Percentiles rank a stretch among this genome's conserved stretches.
Evolutionary conservation across 2,888 invertebrate species (phyloP).

Genomic region (Pyralis farinalis): DNA sequence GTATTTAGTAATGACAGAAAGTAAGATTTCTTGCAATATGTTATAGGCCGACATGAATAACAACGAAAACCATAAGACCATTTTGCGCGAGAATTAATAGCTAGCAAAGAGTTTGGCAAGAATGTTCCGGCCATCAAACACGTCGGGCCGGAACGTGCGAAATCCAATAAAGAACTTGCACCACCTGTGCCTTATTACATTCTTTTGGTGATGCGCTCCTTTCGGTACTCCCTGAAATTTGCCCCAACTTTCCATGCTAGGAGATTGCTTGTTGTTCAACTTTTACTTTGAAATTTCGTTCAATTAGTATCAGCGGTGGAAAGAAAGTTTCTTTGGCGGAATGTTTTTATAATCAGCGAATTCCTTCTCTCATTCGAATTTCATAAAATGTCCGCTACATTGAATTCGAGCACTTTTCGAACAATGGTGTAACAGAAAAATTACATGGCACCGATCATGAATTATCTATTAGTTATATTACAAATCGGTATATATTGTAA

Average conservation of each 20-base stretch:
- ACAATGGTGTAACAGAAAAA: neutral
- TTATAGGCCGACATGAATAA: conserved; percentile 7
- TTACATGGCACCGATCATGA: no score
- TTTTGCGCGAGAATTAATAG: conserved; percentile 61
- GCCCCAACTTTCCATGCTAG: conserved; percentile 66
- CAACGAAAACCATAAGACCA: conserved; percentile 38
- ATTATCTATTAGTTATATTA: neutral
- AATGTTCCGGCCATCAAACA: conserved; percentile 76
- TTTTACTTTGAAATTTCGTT: conserved; percentile 71
- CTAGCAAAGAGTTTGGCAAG: conserved; percentile 70
- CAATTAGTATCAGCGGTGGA: conserved; percentile 65
- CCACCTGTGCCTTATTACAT: conserved; percentile 80
- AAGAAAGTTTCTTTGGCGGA: conserved; percentile 50
- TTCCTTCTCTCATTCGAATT: conserved; percentile 31
- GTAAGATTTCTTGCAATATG: no score
- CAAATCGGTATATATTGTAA: neutral
- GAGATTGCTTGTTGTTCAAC: conserved; percentile 72
- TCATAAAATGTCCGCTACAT: conserved; percentile 22
- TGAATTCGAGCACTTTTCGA: conserved; percentile 2
- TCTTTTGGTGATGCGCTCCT: conserved; percentile 69
- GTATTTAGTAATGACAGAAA: no score
- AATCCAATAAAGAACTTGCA: conserved; percentile 78
- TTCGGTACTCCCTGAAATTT: conserved; percentile 55
- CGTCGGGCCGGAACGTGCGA: conserved; percentile 73
- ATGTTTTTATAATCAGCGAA: conserved; percentile 53